Conservation (phyloP, 1,140 invertebrate genomes). For the Gonatopus flavifemur region DNA sequence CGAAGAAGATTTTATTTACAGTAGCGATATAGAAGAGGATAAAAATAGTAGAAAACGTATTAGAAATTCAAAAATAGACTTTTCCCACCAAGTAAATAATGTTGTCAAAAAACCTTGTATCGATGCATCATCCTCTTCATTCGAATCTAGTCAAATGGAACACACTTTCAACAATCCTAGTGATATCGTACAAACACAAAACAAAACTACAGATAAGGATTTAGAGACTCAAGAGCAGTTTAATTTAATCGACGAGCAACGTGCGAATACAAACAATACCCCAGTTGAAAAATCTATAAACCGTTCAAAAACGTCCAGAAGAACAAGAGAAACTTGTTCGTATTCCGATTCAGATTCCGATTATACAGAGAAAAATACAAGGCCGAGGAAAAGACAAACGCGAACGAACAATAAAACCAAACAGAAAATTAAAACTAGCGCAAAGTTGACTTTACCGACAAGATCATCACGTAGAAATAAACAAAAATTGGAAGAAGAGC, state of each 20-base stretch:
- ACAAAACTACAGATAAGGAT: no score
- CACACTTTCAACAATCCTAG: background rate
- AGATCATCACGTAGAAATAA: no score
- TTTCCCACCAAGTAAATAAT: conserved; percentile 19
- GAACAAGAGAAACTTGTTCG: background rate
- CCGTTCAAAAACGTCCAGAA: background rate
- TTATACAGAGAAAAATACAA: conserved; percentile 10
- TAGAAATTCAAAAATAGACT: conserved; percentile 37
- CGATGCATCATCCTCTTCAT: no score
- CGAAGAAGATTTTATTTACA: conserved; percentile 64
- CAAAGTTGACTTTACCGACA: no score
- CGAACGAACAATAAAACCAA: no score
- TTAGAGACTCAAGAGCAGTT: background rate
- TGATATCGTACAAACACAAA: no score
- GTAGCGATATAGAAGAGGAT: conserved; percentile 67
- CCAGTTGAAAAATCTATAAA: background rate
- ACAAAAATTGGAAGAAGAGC: background rate
- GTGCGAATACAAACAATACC: background rate
- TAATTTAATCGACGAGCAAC: background rate
- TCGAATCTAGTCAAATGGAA: background rate
- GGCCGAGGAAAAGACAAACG: background rate
- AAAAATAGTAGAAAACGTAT: conserved; percentile 42
- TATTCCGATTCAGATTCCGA: conserved; percentile 13
- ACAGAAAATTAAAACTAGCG: no score
- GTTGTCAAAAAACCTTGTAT: conserved; percentile 25